Evolutionary conservation across 2,888 invertebrate genomes (phyloP).

Genomic region (Apodemia hepburni): DNA sequence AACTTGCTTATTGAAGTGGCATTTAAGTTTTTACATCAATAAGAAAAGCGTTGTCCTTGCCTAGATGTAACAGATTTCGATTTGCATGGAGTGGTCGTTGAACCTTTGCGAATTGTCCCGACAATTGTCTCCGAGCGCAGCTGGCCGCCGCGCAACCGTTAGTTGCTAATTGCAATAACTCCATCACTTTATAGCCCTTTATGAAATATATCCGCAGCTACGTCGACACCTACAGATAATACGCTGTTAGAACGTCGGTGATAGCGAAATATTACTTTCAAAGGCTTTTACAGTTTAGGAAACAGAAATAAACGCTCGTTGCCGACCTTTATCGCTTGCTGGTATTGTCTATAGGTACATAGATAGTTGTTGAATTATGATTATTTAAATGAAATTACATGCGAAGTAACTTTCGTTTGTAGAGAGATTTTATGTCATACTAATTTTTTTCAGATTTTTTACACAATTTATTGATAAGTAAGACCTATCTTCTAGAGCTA

Average conservation of each 20-base stretch:
- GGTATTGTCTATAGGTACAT: no score
- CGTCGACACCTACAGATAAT: conserved; percentile 2
- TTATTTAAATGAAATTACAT: no score
- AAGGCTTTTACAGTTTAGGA: not conserved
- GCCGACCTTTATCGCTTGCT: not conserved
- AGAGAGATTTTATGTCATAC: no score
- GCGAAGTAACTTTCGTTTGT: no score
- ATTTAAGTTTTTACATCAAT: no score
- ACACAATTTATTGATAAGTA: no score
- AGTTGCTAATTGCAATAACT: conserved; percentile 56
- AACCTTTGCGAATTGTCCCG: conserved; percentile 59
- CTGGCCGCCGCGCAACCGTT: conserved; percentile 52
- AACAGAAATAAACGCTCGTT: not conserved
- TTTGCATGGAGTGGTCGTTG: conserved; percentile 46
- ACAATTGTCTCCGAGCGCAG: conserved; percentile 57
- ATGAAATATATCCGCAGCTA: conserved; percentile 33
- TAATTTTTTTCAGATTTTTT: no score
- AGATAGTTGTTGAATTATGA: no score
- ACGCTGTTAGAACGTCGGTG: not conserved
- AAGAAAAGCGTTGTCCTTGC: no score
- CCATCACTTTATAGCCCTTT: conserved; percentile 52
- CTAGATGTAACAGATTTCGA: conserved; percentile 3
- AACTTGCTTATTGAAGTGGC: no score
- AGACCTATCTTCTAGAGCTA: no score
- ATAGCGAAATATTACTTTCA: not conserved